These are phyloP conservation scores for Andrena praecox DNA, from an alignment of 2,888 invertebrate species.

Conservation along the genomic window DNA sequence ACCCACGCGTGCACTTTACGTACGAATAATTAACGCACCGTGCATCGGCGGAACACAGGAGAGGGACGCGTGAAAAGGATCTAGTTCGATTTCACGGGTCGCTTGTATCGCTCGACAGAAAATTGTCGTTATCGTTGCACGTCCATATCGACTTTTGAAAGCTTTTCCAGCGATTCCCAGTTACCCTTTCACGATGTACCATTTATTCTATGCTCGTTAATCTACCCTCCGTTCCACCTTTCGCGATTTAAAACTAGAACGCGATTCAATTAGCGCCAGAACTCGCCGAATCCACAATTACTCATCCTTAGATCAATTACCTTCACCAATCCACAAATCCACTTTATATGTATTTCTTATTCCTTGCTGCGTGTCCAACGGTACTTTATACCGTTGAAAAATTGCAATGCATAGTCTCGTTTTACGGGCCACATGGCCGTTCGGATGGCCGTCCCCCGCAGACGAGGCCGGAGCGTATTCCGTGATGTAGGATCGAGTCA, in stretches of 20 bases:
- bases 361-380: too few species aligned
- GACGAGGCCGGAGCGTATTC: conserved; percentile 36
- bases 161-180: background rate
- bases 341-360: too few species aligned
- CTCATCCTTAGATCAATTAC: too few species aligned
- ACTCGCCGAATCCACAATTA: too few species aligned
- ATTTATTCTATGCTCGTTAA: background rate
- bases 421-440: conserved; percentile 35
- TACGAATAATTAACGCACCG: conserved; percentile 40
- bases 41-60: background rate
- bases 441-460: background rate
- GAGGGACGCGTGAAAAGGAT: background rate
- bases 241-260: too few species aligned
- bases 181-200: background rate
- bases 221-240: too few species aligned
- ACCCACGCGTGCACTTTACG: conserved; percentile 4
- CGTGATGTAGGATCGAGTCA: conserved; percentile 36
- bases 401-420: conserved; percentile 44
- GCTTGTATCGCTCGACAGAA: background rate
- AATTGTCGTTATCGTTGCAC: background rate
- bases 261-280: too few species aligned
- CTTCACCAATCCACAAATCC: too few species aligned
- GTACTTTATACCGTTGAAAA: conserved; percentile 21
- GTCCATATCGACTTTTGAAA: background rate
- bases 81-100: background rate